Conservation (phyloP, 1,140 invertebrate genomes). For the Nasonia vitripennis region DNA sequence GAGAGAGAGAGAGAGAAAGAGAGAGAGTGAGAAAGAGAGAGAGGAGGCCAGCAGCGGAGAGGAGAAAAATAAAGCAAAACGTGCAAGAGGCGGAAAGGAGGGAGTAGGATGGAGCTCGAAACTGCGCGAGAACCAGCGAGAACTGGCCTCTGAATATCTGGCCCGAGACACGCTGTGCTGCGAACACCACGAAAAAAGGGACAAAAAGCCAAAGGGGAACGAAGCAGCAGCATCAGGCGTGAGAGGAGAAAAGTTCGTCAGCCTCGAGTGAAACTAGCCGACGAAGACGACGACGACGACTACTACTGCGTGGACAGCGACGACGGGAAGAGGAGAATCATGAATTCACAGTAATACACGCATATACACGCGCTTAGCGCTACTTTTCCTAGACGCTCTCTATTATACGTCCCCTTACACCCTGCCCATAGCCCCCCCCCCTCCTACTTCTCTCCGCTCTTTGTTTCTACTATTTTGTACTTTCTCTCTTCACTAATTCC, state of each 20-base stretch:
- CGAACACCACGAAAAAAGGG: not conserved
- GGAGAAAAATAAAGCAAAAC: slow-evolving; percentile 54
- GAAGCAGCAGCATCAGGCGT: not conserved
- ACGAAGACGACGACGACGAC: not conserved
- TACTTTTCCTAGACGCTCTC: not conserved
- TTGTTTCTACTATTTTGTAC: slow-evolving; percentile 45
- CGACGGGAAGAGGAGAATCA: slow-evolving; percentile 8
- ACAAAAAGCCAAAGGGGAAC: not conserved
- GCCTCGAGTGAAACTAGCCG: not conserved
- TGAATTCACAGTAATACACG: slow-evolving; percentile 41
- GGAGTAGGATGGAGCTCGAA: slow-evolving; percentile 26
- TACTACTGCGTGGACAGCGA: not conserved
- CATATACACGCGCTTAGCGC: not conserved
- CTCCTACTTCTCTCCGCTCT: not conserved
- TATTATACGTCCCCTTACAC: not conserved
- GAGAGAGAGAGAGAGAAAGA: slow-evolving; percentile 54
- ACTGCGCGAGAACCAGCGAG: slow-evolving; percentile 22
- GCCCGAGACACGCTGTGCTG: not conserved
- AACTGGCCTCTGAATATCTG: slow-evolving; percentile 21
- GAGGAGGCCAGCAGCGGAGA: slow-evolving; percentile 11
- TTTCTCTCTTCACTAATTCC: slow-evolving; percentile 37
- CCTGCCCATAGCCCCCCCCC: not conserved
- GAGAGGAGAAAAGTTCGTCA: slow-evolving; percentile 12
- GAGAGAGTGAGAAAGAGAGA: too few relatives aligned
- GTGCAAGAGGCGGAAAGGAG: not conserved